phyloP scores from a whole-genome alignment of 2,113 vertebrate species.

The Meles meles region DNA sequence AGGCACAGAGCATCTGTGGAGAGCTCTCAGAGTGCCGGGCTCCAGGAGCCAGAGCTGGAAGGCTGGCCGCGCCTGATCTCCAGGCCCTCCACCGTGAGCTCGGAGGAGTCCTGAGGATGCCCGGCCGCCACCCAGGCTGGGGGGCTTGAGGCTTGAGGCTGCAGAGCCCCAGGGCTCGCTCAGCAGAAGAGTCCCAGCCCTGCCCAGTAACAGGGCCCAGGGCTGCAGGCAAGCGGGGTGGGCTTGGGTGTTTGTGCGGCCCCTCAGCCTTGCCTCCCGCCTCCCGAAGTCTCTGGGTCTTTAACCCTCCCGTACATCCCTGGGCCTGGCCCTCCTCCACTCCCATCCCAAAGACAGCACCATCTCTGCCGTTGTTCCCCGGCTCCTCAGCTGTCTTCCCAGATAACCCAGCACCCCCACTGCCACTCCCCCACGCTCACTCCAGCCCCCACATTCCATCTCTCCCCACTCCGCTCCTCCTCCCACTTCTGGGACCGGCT shows the following conservation, averaged over 20 bases:
- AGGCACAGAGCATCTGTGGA: neutral
- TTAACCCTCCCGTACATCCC: neutral
- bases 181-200: neutral
- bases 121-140: neutral
- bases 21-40: neutral
- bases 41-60: neutral
- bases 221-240: neutral
- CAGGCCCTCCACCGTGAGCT: neutral
- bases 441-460: neutral
- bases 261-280: neutral
- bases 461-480: neutral
- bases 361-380: neutral
- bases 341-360: neutral
- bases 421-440: neutral
- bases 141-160: neutral
- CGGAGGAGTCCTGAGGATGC: rapidly evolving
- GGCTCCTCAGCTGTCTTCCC: neutral
- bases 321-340: neutral
- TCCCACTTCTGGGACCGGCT: neutral
- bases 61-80: neutral
- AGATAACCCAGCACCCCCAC: neutral
- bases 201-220: rapidly evolving
- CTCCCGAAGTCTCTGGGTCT: neutral
- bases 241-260: neutral
- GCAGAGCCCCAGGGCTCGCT: neutral